phyloP scores from a whole-genome alignment of 2,888 invertebrate genomes.

The Imbricaverruca yamaguchii region DNA sequence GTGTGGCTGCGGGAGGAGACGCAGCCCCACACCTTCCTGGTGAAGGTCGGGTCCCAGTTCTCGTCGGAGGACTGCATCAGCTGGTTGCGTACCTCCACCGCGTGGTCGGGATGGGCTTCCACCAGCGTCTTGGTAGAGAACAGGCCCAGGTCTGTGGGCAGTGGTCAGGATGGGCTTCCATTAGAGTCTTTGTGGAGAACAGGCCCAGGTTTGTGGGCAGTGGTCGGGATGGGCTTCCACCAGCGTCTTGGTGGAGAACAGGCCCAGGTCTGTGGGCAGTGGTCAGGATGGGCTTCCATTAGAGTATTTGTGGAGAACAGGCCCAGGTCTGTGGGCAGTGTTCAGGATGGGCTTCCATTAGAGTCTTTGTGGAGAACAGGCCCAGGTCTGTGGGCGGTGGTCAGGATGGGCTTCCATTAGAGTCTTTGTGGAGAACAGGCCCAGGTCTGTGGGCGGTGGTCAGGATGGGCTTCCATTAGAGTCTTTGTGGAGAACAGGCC shows the following conservation, averaged over 20 bases:
- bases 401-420: constrained; percentile 94
- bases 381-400: constrained; percentile 72
- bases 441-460: constrained; percentile 71
- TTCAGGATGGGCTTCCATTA: constrained; percentile 94
- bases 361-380: constrained; percentile 93
- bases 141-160: constrained; percentile 68
- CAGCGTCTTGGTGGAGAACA: constrained; percentile 96
- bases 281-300: constrained; percentile 93
- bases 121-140: constrained; percentile 98
- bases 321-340: constrained; percentile 71
- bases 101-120: constrained; percentile 92
- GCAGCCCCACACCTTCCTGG: constrained; percentile 84
- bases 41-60: constrained; percentile 78
- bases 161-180: constrained; percentile 94
- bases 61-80: constrained; percentile 94
- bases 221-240: constrained; percentile 96
- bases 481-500: constrained; percentile 98
- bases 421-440: constrained; percentile 96
- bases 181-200: constrained; percentile 95
- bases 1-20: constrained; percentile 91
- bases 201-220: constrained; percentile 69
- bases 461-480: constrained; percentile 91
- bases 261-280: constrained; percentile 68
- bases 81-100: constrained; percentile 87
- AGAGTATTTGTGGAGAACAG: constrained; percentile 97